Evolutionary conservation across 2,888 invertebrate genomes (phyloP), one percentile per base, ranked within the genome.

Genomic region (Resseliella maxima): DNA sequence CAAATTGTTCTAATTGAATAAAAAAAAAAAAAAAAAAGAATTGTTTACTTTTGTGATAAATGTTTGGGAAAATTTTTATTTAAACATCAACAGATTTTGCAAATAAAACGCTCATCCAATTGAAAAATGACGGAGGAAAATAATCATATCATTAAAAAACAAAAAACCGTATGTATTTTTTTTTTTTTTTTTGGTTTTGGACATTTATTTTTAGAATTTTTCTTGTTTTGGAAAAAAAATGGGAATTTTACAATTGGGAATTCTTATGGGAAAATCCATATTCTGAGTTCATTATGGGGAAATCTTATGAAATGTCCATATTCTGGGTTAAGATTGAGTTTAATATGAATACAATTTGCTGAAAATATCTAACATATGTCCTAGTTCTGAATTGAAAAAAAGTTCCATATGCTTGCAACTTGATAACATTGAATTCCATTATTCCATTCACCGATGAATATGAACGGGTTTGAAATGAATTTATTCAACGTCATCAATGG

Each of bases 91-190:
- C n/a, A n/a, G n/a, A n/a, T n/a, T n/a, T n/a, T n/a, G n/a, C n/a
- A n/a, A n/a, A n/a, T n/a, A n/a, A n/a, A n/a, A 50, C 50, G 50
- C 50, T 50, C 24, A 27, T 24, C 59, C 12, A 12, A 41, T 5
- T 2, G 12, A 59, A 81, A 3, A n/a, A 83, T 83, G 83, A 10
- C 38, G 8, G 83, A n/a, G 15, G 83, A 83, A 41, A 83, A 83
- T 83, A n/a, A 8, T n/a, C 83, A 24, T 24, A 36, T 24, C 24
- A 41, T 38, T n/a, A 83, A 83, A 83, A 83, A 83, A n/a, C 83
- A 36, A 12, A 83, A 83, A 41, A 83, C 41, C 3, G 83, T 83
- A 83, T n/a, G 83, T 41, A 83, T 72, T 31, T 81, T n/a, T 27
- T 27, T 27, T 64, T 27, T 64, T 64, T 50, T 50, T 2, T 18